Evolutionary conservation across 2,888 invertebrate genomes (phyloP), one percentile per base, ranked within the genome.

Genomic region (Sesia apiformis): DNA sequence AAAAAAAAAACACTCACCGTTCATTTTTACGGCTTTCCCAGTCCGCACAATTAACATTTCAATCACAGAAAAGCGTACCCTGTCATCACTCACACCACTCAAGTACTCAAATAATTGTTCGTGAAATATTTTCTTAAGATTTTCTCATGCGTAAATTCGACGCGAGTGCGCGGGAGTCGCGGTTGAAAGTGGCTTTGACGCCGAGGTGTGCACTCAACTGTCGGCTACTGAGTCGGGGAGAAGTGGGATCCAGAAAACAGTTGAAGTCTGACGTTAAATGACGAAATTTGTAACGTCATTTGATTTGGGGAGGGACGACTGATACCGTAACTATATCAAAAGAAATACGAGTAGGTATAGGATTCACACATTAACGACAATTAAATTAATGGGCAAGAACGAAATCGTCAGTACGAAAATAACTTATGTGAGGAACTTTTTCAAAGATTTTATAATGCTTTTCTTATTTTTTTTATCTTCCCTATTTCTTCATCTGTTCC

Each of bases 61-160:
- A 40, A 70, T 72, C 75, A 84, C 74, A 72, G 72, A 64, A 69
- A 68, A 59, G 62, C 65, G 58, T 70, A 76, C 80, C 81, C 62
- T 73, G 67, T 75, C 85, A 87, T 86, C 86, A 86, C 86, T 79
- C 84, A 85, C 83, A 78, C 64, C 78, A 83, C 84, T 65, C 58
- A 42, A 42, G 7, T 23, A 23, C 23, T 7, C 23, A 5, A n/a
- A 4, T 46, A 8, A 46, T 46, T 46, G 46, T 46, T 7, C 8
- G 43, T 43, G 39, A 4, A 42, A 5, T 51, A 40, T 23, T 23
- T 23, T 23, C 53, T 7, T n/a, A 38, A 8, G 49, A 54, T 43
- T 39, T 40, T 43, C 6, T 46, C 42, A 7, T 6, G 7, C 39
- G 38, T 23, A 39, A 38, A 5, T 38, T 50, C 7, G 39, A 50